These are phyloP conservation scores for Lanistes nyassanus DNA, from an alignment of 1,140 invertebrate genomes.

Conservation along the genomic window DNA sequence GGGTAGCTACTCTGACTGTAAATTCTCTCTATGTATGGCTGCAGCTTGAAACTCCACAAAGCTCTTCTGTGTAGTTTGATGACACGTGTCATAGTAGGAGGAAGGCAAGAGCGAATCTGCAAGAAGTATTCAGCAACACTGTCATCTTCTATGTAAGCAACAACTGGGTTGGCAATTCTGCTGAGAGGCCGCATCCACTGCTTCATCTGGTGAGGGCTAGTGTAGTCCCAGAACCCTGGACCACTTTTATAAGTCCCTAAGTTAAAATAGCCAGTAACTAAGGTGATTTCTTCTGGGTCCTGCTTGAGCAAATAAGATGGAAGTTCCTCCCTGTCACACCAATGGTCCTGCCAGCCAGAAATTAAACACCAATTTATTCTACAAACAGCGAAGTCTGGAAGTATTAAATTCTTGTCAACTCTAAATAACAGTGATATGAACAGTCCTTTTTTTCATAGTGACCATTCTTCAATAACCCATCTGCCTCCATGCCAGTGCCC, in stretches of 20 bases:
- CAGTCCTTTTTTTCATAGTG: too few species aligned
- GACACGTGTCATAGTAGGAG: constrained; percentile 35
- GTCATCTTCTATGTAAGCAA: constrained; percentile 43
- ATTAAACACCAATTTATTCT: not conserved
- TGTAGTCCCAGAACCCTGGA: constrained; percentile 16
- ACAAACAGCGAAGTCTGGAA: too few species aligned
- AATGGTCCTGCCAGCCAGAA: constrained; percentile 13
- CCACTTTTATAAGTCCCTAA: constrained; percentile 39
- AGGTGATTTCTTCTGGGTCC: constrained; percentile 36
- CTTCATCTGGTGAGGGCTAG: constrained; percentile 35
- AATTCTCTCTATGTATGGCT: constrained; percentile 37
- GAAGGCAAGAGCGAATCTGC: constrained; percentile 29
- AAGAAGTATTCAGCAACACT: constrained; percentile 28
- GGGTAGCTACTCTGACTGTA: constrained; percentile 48
- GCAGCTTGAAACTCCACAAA: constrained; percentile 47
- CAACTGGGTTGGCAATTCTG: constrained; percentile 40
- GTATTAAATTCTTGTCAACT: too few species aligned
- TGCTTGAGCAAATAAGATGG: constrained; percentile 17
- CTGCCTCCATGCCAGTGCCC: too few species aligned
- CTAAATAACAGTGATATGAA: too few species aligned
- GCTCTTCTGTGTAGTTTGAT: constrained; percentile 35
- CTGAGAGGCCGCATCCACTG: constrained; percentile 40
- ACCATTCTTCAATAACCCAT: too few species aligned
- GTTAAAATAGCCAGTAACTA: constrained; percentile 45
- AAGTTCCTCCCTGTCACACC: constrained; percentile 26